Percentiles rank a stretch among this genome's conserved stretches.
Conservation (phyloP, 2,113 vertebrate genomes). For the Heterochromis multidens region DNA sequence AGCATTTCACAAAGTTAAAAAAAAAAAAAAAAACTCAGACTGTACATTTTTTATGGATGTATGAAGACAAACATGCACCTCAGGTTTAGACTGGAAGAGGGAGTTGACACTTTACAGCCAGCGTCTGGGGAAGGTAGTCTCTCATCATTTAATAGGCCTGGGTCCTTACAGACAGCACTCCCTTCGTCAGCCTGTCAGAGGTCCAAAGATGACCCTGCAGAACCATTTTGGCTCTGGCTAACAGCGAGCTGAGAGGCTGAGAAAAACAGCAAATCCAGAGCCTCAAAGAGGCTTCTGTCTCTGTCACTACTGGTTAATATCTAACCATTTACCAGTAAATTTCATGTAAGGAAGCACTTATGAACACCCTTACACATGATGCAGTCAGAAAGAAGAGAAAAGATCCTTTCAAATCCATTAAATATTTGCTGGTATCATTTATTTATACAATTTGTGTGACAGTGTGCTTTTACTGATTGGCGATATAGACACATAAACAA, state of each 20-base stretch:
- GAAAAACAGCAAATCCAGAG: slow-evolving; percentile 24
- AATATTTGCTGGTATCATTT: slow-evolving; percentile 18
- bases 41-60: slow-evolving; percentile 14
- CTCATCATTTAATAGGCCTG: slow-evolving; percentile 68
- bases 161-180: slow-evolving; percentile 45
- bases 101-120: slow-evolving; percentile 42
- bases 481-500: slow-evolving; percentile 28
- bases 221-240: slow-evolving; percentile 41
- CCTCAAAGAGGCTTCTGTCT: slow-evolving; percentile 12
- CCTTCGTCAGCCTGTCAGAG: slow-evolving; percentile 57
- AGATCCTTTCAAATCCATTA: slow-evolving; percentile 11
- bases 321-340: slow-evolving; percentile 23
- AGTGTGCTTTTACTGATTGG: slow-evolving; percentile 29
- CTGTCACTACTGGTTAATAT: slow-evolving; percentile 36
- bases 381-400: neutral
- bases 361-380: neutral
- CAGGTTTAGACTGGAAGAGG: slow-evolving; percentile 40
- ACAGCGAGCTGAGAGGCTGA: slow-evolving; percentile 37
- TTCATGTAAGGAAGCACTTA: neutral
- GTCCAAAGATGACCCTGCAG: slow-evolving; percentile 56
- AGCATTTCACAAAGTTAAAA: neutral
- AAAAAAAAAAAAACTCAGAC: slow-evolving; percentile 18
- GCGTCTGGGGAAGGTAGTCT: slow-evolving; percentile 49
- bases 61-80: slow-evolving; percentile 42
- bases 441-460: slow-evolving; percentile 15